Conservation (phyloP, 2,113 vertebrate genomes). For the Dicerorhinus sumatrensis region DNA sequence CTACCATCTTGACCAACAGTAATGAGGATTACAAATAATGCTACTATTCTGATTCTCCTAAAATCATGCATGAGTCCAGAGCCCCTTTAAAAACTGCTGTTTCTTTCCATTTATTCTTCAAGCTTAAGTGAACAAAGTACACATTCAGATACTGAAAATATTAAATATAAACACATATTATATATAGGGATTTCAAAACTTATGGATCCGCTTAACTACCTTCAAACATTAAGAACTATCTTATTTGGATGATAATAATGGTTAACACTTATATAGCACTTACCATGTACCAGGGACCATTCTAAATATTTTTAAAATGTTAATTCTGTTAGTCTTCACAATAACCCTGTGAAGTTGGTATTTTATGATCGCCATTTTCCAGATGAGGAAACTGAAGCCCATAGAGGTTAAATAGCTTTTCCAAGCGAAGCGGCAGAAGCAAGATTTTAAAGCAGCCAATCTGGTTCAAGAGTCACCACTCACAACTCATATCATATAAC, state of each 20-base stretch:
- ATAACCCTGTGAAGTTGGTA: neutral
- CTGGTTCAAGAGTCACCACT: neutral
- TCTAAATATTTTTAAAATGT: neutral
- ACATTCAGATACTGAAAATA: neutral
- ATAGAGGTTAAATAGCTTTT: neutral
- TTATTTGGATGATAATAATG: neutral
- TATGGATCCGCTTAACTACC: neutral
- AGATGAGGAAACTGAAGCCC: neutral
- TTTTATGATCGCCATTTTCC: neutral
- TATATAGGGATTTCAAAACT: neutral
- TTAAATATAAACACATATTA: neutral
- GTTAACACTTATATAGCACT: neutral
- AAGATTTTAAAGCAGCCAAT: neutral
- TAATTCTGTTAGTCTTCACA: neutral
- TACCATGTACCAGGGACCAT: neutral
- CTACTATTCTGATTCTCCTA: neutral
- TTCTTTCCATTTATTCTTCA: conserved; percentile 1
- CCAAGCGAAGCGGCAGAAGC: neutral
- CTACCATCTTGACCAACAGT: neutral
- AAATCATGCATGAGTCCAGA: neutral
- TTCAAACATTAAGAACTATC: neutral
- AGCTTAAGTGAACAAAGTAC: neutral
- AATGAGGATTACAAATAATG: neutral
- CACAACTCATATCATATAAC: neutral
- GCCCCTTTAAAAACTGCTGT: neutral